These are phyloP conservation scores for Ctenopoma kingsleyae DNA, from an alignment of 2,797 vertebrate species.

Conservation along the genomic window DNA sequence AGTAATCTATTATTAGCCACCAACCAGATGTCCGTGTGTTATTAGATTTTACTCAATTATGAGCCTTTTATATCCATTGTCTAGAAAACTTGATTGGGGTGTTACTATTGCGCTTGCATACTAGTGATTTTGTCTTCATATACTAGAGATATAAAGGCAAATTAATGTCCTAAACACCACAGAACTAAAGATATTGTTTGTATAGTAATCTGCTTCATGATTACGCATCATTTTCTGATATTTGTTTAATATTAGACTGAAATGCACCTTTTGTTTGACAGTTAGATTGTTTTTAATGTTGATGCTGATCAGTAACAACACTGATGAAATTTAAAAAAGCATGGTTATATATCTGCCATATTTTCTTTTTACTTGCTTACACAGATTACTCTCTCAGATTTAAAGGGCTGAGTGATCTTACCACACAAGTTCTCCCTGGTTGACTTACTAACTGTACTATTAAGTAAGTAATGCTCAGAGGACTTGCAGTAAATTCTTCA, in stretches of 20 bases:
- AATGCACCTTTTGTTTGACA: no score
- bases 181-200: background rate
- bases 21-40: constrained; percentile 27
- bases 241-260: constrained; percentile 8
- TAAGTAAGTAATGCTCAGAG: constrained; percentile 26
- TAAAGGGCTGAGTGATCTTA: constrained; percentile 6
- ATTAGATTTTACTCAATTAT: constrained; percentile 21
- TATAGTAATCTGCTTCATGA: background rate
- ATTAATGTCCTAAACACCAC: background rate
- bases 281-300: constrained; percentile 10
- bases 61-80: background rate
- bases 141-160: background rate
- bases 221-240: constrained; percentile 12
- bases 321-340: constrained; percentile 19
- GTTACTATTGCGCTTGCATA: background rate
- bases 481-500: constrained; percentile 7
- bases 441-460: constrained; percentile 9
- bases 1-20: constrained; percentile 47
- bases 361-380: constrained; percentile 19
- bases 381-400: constrained; percentile 19
- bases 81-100: background rate
- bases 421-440: constrained; percentile 2
- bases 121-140: background rate
- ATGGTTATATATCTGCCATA: constrained; percentile 16
- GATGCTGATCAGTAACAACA: constrained; percentile 25